Conservation (phyloP, 2,797 vertebrate species). For the Dicrostonyx torquatus region DNA sequence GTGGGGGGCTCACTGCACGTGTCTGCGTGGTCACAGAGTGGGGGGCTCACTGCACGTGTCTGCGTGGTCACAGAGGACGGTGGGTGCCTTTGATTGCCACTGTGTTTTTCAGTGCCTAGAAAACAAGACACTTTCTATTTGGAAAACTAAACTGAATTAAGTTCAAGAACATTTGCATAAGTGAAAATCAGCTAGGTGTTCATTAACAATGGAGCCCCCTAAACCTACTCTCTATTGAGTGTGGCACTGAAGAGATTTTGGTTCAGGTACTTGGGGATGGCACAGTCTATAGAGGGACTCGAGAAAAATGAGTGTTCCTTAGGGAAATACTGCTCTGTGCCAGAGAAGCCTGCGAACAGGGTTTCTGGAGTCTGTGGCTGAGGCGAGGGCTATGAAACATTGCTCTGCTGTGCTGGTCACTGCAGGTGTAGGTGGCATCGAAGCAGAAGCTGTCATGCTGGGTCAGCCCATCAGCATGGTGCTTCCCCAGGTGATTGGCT, state of each 20-base stretch:
- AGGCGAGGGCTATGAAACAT: neutral
- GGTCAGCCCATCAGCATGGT: slow-evolving; percentile 99
- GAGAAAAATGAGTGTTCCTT: neutral
- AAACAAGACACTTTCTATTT: neutral
- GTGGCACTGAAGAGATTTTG: neutral
- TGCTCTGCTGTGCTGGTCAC: neutral
- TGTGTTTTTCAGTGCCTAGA: slow-evolving; percentile 1
- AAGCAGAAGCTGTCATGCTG: slow-evolving; percentile 99
- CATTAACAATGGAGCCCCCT: neutral
- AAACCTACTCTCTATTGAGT: neutral
- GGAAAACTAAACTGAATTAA: slow-evolving; percentile 25
- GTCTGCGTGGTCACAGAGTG: too few relatives aligned
- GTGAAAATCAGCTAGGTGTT: neutral
- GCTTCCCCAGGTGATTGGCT: slow-evolving; percentile 97
- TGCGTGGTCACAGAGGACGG: neutral
- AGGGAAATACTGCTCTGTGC: neutral
- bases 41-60: neutral
- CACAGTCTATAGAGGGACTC: neutral
- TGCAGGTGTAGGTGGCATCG: slow-evolving; percentile 97
- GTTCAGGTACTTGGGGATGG: neutral
- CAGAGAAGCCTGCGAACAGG: neutral
- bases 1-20: too few relatives aligned
- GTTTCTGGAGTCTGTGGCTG: neutral
- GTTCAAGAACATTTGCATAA: neutral
- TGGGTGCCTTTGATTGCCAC: neutral